Evolutionary conservation across 1,140 invertebrate genomes (phyloP).

Genomic region (Catajapyx aquilonaris): DNA sequence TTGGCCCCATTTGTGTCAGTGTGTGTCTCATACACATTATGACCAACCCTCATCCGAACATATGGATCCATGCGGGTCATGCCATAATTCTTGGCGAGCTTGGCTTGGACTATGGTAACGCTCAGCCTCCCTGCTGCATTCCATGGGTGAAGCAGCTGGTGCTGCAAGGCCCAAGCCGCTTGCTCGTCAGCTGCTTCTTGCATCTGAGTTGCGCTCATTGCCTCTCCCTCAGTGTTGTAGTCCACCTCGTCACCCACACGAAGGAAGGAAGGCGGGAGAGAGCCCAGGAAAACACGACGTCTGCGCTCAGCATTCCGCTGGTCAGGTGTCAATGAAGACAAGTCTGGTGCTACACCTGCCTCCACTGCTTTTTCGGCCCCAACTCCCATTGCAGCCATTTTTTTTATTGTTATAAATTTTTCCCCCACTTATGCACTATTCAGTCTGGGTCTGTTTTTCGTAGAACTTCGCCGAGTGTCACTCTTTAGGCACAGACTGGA

Average conservation of each 20-base stretch:
- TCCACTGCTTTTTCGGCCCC: too few species aligned
- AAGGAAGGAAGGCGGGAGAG: slow-evolving; percentile 60
- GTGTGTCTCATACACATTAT: slow-evolving; percentile 85
- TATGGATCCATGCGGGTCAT: slow-evolving; percentile 92
- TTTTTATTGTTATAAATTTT: too few species aligned
- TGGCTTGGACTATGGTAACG: slow-evolving; percentile 60
- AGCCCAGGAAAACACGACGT: slow-evolving; percentile 42
- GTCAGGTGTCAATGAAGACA: too few species aligned
- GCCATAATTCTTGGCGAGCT: slow-evolving; percentile 90
- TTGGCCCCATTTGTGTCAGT: slow-evolving; percentile 88
- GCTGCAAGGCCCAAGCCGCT: slow-evolving; percentile 56
- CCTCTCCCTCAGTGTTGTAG: slow-evolving; percentile 3
- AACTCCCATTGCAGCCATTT: too few species aligned
- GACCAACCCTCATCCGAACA: slow-evolving; percentile 73
- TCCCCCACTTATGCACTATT: too few species aligned
- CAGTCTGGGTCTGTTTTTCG: too few species aligned
- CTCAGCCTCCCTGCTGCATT: slow-evolving; percentile 49
- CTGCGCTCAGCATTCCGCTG: slow-evolving; percentile 20
- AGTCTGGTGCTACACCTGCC: too few species aligned
- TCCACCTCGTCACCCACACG: slow-evolving; percentile 25
- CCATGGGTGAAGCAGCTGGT: slow-evolving; percentile 39
- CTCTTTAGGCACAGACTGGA: too few species aligned
- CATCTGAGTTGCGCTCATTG: slow-evolving; percentile 31
- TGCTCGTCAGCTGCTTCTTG: slow-evolving; percentile 57
- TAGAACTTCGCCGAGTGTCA: too few species aligned